phyloP scores from a whole-genome alignment of 2,797 vertebrate genomes.

The Cryptoblepharus egeriae region DNA sequence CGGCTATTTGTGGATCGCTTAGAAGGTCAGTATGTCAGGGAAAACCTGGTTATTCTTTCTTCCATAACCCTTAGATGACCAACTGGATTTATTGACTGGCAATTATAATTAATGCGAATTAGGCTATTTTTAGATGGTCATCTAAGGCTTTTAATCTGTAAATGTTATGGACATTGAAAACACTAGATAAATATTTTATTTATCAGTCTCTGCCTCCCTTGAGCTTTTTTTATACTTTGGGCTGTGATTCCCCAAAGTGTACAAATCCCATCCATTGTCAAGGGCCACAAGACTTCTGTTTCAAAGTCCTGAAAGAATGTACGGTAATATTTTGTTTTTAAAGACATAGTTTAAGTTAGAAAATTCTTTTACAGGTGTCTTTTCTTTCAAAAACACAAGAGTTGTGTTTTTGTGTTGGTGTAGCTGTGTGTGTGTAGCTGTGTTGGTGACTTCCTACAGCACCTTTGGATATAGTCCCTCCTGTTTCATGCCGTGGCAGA shows the following conservation, averaged over 20 bases:
- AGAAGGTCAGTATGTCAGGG: slow-evolving; percentile 82
- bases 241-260: not conserved
- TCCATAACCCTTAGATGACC: no score
- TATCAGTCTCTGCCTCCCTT: not conserved
- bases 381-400: no score
- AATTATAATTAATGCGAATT: no score
- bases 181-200: not conserved
- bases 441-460: not conserved
- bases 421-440: not conserved
- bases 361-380: not conserved
- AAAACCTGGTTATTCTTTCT: accelerated
- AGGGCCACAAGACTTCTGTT: not conserved
- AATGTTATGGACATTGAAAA: not conserved
- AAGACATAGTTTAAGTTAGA: not conserved
- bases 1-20: slow-evolving; percentile 90
- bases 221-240: not conserved
- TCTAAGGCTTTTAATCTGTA: not conserved
- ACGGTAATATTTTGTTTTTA: not conserved
- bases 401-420: no score
- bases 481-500: no score
- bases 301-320: not conserved
- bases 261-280: not conserved
- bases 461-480: not conserved
- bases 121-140: no score
- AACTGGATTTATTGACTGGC: no score